Conservation (phyloP, 2,888 invertebrate genomes). For the Apamea sordens region DNA sequence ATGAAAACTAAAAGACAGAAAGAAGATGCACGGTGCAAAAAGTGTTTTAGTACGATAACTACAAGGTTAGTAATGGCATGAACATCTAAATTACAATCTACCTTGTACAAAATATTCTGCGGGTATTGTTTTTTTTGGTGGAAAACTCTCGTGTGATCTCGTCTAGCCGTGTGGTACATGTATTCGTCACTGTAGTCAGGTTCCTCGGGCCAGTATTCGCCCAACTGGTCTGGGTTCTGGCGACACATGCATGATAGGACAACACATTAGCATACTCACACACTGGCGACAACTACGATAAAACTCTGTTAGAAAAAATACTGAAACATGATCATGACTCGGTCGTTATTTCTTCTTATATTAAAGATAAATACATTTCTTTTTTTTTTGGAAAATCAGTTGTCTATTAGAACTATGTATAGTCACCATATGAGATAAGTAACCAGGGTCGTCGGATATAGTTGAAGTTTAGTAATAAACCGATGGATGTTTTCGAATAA, state of each 20-base stretch:
- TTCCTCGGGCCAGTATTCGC: slow-evolving; percentile 86
- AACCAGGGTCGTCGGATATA: no score
- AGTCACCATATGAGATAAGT: no score
- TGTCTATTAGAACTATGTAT: no score
- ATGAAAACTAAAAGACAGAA: slow-evolving; percentile 21
- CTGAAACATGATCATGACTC: slow-evolving; percentile 46
- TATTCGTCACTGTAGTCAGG: slow-evolving; percentile 88
- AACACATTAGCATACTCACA: slow-evolving; percentile 83
- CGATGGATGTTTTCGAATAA: no score
- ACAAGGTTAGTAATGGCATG: slow-evolving; percentile 58
- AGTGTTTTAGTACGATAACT: slow-evolving; percentile 37
- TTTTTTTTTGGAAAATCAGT: background rate
- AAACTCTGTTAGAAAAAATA: slow-evolving; percentile 46
- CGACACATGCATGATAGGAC: slow-evolving; percentile 81
- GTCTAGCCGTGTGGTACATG: slow-evolving; percentile 89
- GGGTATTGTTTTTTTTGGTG: slow-evolving; percentile 89
- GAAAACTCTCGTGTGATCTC: slow-evolving; percentile 86
- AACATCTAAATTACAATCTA: slow-evolving; percentile 73
- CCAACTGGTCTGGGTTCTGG: slow-evolving; percentile 82
- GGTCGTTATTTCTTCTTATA: background rate
- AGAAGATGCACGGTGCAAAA: slow-evolving; percentile 50
- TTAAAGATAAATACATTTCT: no score
- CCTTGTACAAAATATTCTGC: slow-evolving; percentile 89
- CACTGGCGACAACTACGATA: slow-evolving; percentile 70
- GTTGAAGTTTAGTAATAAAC: no score